Base-by-base conservation (phyloP, 1,140 invertebrate species). In the Stegodyphus dumicola region DNA sequence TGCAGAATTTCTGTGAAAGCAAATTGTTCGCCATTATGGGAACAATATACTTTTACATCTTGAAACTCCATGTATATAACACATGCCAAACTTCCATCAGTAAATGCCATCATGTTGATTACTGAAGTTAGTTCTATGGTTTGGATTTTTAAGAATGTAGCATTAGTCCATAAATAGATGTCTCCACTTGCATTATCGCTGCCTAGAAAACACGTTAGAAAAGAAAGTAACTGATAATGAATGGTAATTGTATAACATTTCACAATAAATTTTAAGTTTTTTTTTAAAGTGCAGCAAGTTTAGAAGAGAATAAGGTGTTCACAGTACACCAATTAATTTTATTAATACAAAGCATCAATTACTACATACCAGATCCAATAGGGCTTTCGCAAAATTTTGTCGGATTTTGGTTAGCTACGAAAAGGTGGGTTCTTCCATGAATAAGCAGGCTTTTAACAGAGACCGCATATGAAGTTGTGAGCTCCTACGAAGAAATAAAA, bases 321-420 rank as follows among this genome's bases (percentile, higher is more conserved):
- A 33, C 33, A 33, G 3, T 3, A 33, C 3, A 3, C 33, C 33
- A 1, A 33, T 33, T 33, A 33, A 33, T 33, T 33, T 33, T 3
- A 33, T 33, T 33, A 33, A 33, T 33, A 3, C 3, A 3, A 3
- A 33, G 3, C 3, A 33, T 1, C 33, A 33, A 33, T 33, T 33
- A 33, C 33, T 33, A 33, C 33, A 33, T 33, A 33, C 33, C 33
- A 33, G 33, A 33, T 33, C 33, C 33, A 33, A 33, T 33, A 33
- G 33, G 33, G 33, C 33, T 33, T 33, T 33, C 33, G 33, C 33
- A 33, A 33, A 33, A 33, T 33, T 33, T 33, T 13, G 69, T 71
- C 2, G 74, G 53, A 60, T 77, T 70, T 60, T 76, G 74, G 33
- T 85, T 85, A 7, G 65, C 83, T 53, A 85, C 53, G 17, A 85